A percentile compares a stretch with the other conserved stretches of the same genome.
phyloP scores from a whole-genome alignment of 1,140 invertebrate genomes.

The Drosophila equinoxialis region DNA sequence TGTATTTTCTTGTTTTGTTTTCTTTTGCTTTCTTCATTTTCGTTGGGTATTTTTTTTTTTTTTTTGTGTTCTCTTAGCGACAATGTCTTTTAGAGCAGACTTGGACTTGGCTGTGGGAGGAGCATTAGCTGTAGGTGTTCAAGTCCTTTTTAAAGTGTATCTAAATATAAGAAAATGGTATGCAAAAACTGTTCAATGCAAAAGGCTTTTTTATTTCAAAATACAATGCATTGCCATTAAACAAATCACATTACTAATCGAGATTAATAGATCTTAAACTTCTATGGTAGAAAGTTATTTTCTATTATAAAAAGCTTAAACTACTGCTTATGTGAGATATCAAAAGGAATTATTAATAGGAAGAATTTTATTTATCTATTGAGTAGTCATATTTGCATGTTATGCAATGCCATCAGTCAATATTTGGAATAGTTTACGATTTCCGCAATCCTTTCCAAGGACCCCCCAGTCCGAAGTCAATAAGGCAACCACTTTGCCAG shows the following conservation, averaged over 20 bases:
- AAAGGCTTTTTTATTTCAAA: too few species aligned
- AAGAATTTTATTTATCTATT: too few species aligned
- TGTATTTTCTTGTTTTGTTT: conserved; percentile 59
- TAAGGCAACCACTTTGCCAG: conserved; percentile 66
- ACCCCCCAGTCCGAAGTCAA: conserved; percentile 34
- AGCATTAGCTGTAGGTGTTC: not conserved
- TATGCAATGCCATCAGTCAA: not conserved
- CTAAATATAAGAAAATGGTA: too few species aligned
- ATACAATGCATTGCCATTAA: too few species aligned
- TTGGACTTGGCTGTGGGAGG: not conserved
- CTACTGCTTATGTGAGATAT: too few species aligned
- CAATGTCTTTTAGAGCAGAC: conserved; percentile 27
- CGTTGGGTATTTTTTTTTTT: conserved; percentile 16
- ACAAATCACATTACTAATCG: too few species aligned
- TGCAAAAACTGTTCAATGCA: too few species aligned
- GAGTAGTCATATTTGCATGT: too few species aligned
- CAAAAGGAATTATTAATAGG: too few species aligned
- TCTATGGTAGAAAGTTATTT: too few species aligned
- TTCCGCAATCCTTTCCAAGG: not conserved
- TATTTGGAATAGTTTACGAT: not conserved
- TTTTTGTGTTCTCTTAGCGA: conserved; percentile 32
- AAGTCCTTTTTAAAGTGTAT: conserved; percentile 2
- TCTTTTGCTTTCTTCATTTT: conserved; percentile 14
- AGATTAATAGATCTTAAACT: too few species aligned
- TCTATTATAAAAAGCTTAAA: too few species aligned